phyloP scores from a whole-genome alignment of 2,888 invertebrate species.

The Cheiracanthium punctorium region DNA sequence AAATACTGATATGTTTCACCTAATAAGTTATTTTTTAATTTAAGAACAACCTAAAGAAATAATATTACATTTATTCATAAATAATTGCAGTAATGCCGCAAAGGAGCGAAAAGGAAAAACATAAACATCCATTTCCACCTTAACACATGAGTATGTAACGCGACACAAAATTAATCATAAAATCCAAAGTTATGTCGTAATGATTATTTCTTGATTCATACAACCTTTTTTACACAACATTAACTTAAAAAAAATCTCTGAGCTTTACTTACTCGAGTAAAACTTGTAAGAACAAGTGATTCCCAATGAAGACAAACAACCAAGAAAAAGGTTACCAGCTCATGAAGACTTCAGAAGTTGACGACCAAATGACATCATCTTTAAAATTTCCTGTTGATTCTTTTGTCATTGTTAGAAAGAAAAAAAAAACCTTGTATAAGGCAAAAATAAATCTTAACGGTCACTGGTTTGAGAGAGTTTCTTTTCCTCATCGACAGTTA shows the following conservation, averaged over 20 bases:
- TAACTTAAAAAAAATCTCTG: background rate
- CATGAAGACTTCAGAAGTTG: slow-evolving; percentile 26
- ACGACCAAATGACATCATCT: slow-evolving; percentile 60
- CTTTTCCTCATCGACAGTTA: slow-evolving; percentile 25
- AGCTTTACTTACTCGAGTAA: background rate
- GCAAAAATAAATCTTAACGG: slow-evolving; percentile 62
- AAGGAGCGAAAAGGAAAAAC: no score
- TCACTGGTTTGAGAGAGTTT: slow-evolving; percentile 41
- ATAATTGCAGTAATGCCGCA: no score
- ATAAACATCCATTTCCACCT: no score
- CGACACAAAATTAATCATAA: no score
- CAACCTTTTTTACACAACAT: background rate
- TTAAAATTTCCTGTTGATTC: slow-evolving; percentile 53
- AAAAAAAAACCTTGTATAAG: slow-evolving; percentile 37
- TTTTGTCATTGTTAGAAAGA: slow-evolving; percentile 58
- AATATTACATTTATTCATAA: no score
- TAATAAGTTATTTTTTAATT: no score
- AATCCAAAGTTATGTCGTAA: no score
- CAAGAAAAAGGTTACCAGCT: slow-evolving; percentile 21
- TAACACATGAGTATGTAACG: no score
- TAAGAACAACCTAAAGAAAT: no score
- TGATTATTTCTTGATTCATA: background rate
- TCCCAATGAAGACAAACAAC: background rate
- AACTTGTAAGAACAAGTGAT: background rate
- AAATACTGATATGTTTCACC: no score